phyloP scores from a whole-genome alignment of 2,113 vertebrate genomes.

The Macaca nemestrina region DNA sequence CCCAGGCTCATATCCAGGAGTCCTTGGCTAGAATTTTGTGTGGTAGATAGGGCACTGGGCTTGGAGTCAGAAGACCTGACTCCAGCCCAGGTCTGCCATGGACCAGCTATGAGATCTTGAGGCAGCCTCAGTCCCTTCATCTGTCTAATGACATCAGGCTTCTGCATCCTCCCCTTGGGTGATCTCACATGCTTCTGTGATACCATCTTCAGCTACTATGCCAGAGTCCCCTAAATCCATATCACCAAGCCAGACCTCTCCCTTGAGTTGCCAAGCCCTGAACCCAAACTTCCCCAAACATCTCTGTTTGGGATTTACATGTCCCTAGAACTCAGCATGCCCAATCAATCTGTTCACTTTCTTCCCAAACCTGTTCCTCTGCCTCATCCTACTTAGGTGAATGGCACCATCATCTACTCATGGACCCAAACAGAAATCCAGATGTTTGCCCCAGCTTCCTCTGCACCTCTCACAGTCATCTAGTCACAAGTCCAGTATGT shows the following conservation, averaged over 20 bases:
- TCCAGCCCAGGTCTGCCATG: neutral
- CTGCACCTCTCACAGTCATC: neutral
- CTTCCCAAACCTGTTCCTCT: neutral
- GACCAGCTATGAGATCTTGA: neutral
- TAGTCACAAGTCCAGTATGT: neutral
- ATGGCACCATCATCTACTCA: too few species aligned
- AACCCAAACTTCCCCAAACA: neutral
- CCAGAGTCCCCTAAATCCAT: neutral
- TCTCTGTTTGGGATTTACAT: neutral
- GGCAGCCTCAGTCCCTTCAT: neutral
- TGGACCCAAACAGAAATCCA: too few species aligned
- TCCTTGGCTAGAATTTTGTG: neutral
- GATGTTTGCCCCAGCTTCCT: neutral
- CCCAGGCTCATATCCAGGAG: neutral
- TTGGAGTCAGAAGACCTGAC: neutral
- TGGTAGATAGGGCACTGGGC: neutral
- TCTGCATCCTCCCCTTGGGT: neutral
- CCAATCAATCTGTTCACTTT: neutral
- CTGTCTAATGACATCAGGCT: neutral
- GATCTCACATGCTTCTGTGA: neutral
- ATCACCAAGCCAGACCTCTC: neutral
- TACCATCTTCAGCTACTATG: neutral
- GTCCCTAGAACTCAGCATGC: neutral
- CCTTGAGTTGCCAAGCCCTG: neutral
- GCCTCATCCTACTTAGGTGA: neutral